phyloP scores from a whole-genome alignment of 2,888 invertebrate species.

The Cyrtodaria siliqua region DNA sequence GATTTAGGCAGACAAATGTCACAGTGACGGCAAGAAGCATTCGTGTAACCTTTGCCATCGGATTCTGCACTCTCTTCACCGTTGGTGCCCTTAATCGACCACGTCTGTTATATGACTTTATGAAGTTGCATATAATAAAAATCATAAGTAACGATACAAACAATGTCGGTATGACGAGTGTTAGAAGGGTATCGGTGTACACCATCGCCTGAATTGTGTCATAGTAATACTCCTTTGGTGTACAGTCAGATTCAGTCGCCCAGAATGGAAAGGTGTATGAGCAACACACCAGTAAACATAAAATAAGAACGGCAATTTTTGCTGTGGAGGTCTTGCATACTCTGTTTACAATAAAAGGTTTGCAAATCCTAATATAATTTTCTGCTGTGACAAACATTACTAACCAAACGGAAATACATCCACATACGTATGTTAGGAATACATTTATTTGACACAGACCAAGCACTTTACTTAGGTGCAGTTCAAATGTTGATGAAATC shows the following conservation, averaged over 20 bases:
- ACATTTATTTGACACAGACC: conserved; percentile 91
- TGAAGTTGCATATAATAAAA: conserved; percentile 47
- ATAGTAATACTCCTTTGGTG: conserved; percentile 44
- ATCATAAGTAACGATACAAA: conserved; percentile 30
- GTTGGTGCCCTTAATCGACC: conserved; percentile 35
- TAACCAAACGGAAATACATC: conserved; percentile 93
- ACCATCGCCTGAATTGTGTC: conserved; percentile 62
- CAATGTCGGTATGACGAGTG: conserved; percentile 39
- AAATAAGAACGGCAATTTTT: conserved; percentile 49
- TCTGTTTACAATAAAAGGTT: conserved; percentile 88
- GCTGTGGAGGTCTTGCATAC: conserved; percentile 72
- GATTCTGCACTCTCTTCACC: conserved; percentile 31
- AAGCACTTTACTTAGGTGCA: conserved; percentile 74
- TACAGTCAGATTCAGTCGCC: conserved; percentile 65
- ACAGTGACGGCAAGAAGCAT: conserved; percentile 70
- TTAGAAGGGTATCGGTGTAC: conserved; percentile 65
- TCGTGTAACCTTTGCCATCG: conserved; percentile 62
- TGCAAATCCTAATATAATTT: conserved; percentile 92
- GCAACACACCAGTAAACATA: conserved; percentile 56
- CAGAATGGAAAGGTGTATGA: conserved; percentile 74
- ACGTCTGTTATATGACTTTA: conserved; percentile 53
- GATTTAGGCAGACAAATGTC: conserved; percentile 68
- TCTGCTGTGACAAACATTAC: conserved; percentile 95
- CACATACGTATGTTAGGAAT: conserved; percentile 88
- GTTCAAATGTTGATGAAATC: conserved; percentile 77